These are phyloP conservation scores for Phyllostomus discolor DNA, from an alignment of 2,113 vertebrate species.

Conservation along the genomic window DNA sequence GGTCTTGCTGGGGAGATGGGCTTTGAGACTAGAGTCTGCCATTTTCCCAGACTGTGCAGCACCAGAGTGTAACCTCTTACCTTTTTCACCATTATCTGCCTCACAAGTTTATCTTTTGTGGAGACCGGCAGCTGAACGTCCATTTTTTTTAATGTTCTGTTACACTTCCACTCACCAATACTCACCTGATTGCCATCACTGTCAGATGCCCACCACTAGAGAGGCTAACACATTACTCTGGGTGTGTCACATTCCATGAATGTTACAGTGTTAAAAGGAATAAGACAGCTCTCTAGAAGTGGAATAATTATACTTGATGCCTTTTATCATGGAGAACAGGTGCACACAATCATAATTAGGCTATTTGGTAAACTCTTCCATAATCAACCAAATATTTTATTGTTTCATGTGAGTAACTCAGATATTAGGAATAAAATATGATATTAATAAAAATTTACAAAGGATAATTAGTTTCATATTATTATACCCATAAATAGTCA, in stretches of 20 bases:
- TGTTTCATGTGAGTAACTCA: not conserved
- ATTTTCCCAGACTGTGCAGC: too few species aligned
- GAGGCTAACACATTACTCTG: not conserved
- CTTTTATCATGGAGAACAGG: not conserved
- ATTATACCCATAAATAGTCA: not conserved
- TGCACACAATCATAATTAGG: not conserved
- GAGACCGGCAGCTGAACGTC: too few species aligned
- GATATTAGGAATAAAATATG: not conserved
- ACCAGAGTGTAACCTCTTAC: too few species aligned
- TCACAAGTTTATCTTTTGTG: too few species aligned
- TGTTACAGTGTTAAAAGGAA: not conserved
- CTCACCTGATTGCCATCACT: not conserved
- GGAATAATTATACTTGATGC: not conserved
- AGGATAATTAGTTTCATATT: not conserved
- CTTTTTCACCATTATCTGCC: too few species aligned
- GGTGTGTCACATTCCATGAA: not conserved
- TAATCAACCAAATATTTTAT: not conserved
- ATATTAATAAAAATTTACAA: not conserved
- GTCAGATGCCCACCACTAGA: not conserved
- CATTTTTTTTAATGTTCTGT: too few species aligned
- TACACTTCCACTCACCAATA: not conserved
- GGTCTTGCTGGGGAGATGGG: too few species aligned
- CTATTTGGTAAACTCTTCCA: not conserved
- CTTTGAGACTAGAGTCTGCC: too few species aligned
- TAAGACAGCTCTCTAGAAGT: not conserved